Evolutionary conservation across 1,140 invertebrate genomes (phyloP), one percentile per base, ranked within the genome.

Genomic region (Brachionus plicatilis): DNA sequence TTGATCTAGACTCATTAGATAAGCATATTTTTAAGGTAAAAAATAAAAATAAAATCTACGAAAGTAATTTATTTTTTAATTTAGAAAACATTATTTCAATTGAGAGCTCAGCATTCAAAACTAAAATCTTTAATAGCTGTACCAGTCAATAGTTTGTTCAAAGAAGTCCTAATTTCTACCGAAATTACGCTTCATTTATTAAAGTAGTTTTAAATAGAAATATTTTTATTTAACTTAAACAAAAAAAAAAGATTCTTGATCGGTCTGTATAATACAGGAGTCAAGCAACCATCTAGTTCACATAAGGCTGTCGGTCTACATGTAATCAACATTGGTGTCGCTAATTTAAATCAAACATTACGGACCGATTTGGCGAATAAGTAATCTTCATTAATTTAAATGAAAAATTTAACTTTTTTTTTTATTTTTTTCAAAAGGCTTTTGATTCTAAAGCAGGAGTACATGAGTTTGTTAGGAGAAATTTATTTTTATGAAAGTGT

Each of bases 111-210:
- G 24, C 79, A 82, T 27, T 65, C 79, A 11, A 60, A 65, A 33
- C 50, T 82, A 2, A 82, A 82, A 17, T 60, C 79, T 41, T 37
- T 68, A 7, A 24, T 82, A 11, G 29, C 29, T 24, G 41, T 17
- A 17, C 79, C 79, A 37, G 79, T 82, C 5, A 82, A 82, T n/a
- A 47, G 43, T 47, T 24, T 82, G 43, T 82, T 82, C 53, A 82
- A 65, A 66, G 79, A 82, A 41, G 79, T 65, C 14, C 12, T 65
- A 20, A 41, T 82, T 27, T 60, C 79, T 37, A 65, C 65, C 2
- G 79, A 82, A 65, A 68, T 82, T 7, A 9, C 79, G 17, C 14
- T 65, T 14, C 53, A 68, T 82, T 82, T 82, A 33, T 82, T 82
- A 17, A 80, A 80, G 76, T 80, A 37, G 56, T 43, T 78, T 78